Evolutionary conservation across 2,888 invertebrate genomes (phyloP).

Genomic region (Magallana nippona): DNA sequence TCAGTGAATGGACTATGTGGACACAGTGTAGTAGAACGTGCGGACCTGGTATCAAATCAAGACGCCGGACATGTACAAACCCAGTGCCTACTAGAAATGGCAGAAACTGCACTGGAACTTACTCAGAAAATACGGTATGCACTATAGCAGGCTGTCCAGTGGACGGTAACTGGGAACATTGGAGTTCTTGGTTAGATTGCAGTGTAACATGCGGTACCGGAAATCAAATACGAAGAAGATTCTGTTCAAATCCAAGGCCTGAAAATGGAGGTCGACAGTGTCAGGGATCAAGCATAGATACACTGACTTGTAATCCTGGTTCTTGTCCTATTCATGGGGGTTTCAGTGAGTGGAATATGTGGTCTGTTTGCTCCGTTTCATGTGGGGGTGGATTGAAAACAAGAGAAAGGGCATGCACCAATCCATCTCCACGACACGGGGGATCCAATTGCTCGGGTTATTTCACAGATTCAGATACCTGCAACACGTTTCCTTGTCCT

Average conservation of each 20-base stretch:
- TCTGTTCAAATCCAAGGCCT: constrained; percentile 23
- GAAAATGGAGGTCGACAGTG: constrained; percentile 9
- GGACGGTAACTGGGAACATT: not conserved
- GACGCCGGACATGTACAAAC: constrained; percentile 5
- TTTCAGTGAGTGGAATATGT: constrained; percentile 2
- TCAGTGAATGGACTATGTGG: constrained; percentile 12
- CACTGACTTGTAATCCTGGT: not conserved
- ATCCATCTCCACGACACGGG: not conserved
- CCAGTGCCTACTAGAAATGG: constrained; percentile 19
- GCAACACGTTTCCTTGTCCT: not conserved
- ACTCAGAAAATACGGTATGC: not conserved
- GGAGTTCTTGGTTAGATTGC: constrained; percentile 27
- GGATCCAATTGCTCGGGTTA: not conserved
- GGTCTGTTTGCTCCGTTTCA: not conserved
- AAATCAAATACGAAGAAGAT: not conserved
- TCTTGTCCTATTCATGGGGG: constrained; percentile 40
- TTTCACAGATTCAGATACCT: not conserved
- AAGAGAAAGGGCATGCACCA: not conserved
- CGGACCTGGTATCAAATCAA: not conserved
- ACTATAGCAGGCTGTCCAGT: constrained; percentile 26
- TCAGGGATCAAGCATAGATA: not conserved
- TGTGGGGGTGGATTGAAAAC: constrained; percentile 1
- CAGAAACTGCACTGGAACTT: not conserved
- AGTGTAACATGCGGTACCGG: constrained; percentile 31
- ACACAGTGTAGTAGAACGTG: not conserved